A percentile compares a stretch with the other conserved stretches of the same genome.
Conservation (phyloP, 2,113 vertebrate species). For the Poicephalus meyeri region DNA sequence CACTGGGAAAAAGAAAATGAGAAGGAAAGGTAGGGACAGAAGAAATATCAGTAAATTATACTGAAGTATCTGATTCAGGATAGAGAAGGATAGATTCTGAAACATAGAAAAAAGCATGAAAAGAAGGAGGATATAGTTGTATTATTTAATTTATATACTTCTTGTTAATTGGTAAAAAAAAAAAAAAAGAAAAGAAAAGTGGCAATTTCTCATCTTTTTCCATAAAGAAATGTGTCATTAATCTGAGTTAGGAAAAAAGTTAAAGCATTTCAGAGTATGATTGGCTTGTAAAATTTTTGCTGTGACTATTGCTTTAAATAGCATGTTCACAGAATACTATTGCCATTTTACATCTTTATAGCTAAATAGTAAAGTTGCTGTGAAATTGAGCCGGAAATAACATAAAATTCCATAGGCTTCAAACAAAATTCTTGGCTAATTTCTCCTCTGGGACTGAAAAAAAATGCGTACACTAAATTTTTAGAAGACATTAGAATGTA, state of each 20-base stretch:
- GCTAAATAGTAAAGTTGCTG: neutral
- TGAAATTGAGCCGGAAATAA: neutral
- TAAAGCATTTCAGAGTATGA: neutral
- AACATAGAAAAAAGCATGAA: neutral
- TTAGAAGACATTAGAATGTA: neutral
- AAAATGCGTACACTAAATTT: neutral
- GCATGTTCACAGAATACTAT: neutral
- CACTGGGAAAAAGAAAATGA: neutral
- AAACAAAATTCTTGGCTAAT: neutral
- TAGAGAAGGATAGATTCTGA: neutral
- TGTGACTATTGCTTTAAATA: neutral
- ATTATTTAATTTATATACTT: neutral
- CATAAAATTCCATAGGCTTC: slow-evolving; percentile 4
- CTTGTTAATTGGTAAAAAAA: neutral
- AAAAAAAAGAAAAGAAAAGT: neutral
- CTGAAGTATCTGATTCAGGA: neutral
- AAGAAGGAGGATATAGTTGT: neutral
- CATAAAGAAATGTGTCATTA: neutral
- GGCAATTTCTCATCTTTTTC: neutral
- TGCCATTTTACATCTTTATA: neutral
- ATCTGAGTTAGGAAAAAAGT: neutral
- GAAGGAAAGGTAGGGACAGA: neutral
- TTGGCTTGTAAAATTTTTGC: neutral
- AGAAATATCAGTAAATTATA: neutral
- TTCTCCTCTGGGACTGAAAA: neutral